Base-by-base conservation (phyloP, 2,888 invertebrate genomes). In the Synergus itoensis region DNA sequence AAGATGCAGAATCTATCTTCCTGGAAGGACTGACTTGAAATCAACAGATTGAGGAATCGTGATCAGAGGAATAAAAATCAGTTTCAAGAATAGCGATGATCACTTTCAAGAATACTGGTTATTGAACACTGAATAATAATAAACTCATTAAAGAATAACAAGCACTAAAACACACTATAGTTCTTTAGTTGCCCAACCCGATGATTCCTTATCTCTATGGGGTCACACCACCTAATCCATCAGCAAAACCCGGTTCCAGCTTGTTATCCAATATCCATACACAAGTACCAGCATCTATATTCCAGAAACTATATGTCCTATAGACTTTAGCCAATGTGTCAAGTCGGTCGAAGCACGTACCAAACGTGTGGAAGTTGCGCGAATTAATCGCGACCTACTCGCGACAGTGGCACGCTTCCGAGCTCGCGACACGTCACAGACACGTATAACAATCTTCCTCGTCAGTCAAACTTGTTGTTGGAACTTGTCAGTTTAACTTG, bases 361-460 rank as follows among this genome's bases (percentile, higher is more conserved):
- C 11, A 67, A 67, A 45, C 18, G 43, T 65, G 67, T 45, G 67
- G 67, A 73, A 73, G 53, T 73, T 73, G 73, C 73, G 40, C 73
- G 40, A 73, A 73, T 73, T 53, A 73, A 73, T 73, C 53, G 73
- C 53, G 73, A 73, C 73, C 73, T 73, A 73, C 73, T 73, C 73
- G 53, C 53, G 73, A 40, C 53, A 73, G 62, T 28, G 62, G 62
- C 62, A 62, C 62, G 62, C 62, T 62, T 62, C 62, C 14, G 62
- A 62, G 62, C 73, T 73, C 53, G 73, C 53, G 73, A 73, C 73
- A 73, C 73, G 73, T 73, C 73, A 73, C 73, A 73, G 73, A 73
- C 73, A 73, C 73, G 73, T 73, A 40, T 40, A 73, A 67, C 45
- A 67, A 40, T 73, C 73, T 73, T 73, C 53, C 53, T 73, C 48